These are phyloP conservation scores for Drosophila ogumai DNA, from an alignment of 1,140 invertebrate genomes.

Conservation along the genomic window DNA sequence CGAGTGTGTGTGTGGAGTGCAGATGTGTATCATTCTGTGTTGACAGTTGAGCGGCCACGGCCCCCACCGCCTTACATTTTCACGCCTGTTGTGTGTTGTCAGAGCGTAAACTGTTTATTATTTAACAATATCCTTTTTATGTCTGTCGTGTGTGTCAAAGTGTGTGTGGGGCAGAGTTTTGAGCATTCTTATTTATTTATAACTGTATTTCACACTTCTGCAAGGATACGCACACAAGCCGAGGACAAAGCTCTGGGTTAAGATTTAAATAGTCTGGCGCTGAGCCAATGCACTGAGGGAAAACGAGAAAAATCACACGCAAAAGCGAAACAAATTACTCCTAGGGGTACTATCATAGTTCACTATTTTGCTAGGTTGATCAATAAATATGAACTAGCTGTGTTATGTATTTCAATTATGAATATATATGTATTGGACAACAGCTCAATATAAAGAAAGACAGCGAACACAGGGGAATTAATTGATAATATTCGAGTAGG, in stretches of 20 bases:
- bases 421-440: neutral
- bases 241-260: constrained; percentile 9
- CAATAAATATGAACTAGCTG: neutral
- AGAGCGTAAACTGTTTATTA: constrained; percentile 78
- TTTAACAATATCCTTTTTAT: constrained; percentile 74
- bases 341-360: neutral
- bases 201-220: constrained; percentile 59
- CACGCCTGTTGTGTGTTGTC: constrained; percentile 71
- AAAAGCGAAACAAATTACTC: neutral
- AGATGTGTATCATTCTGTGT: constrained; percentile 71
- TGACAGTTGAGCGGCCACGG: constrained; percentile 49
- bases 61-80: constrained; percentile 48
- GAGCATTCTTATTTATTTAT: constrained; percentile 75
- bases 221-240: constrained; percentile 22
- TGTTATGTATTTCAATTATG: neutral
- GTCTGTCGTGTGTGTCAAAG: constrained; percentile 1
- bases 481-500: too few species aligned
- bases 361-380: neutral
- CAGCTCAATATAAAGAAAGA: too few species aligned
- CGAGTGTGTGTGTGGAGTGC: constrained; percentile 13
- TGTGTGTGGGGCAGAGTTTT: constrained; percentile 29
- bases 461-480: too few species aligned
- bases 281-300: constrained; percentile 13
- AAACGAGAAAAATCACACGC: neutral
- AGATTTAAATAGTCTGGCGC: constrained; percentile 40